Percentiles rank a stretch among this genome's conserved stretches.
Evolutionary conservation across 2,797 vertebrate species (phyloP).

Genomic region (Oreochromis mossambicus): DNA sequence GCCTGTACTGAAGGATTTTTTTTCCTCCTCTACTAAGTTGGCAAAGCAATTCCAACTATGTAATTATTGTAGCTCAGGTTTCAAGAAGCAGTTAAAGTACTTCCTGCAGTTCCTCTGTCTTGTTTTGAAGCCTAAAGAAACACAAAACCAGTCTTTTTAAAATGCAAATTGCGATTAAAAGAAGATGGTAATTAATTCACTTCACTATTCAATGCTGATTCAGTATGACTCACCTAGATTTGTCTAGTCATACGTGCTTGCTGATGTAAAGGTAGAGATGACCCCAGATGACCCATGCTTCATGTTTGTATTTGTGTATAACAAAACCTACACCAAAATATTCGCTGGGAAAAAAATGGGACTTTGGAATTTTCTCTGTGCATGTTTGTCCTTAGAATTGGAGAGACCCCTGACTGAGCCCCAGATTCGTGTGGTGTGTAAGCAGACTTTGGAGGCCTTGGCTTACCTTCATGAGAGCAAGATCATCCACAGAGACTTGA

Average conservation of each 20-base stretch:
- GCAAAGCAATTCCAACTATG: constrained; percentile 44
- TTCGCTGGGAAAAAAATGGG: not conserved
- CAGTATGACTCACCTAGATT: constrained; percentile 27
- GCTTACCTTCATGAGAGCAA: constrained; percentile 95
- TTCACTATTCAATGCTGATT: not conserved
- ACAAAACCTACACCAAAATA: not conserved
- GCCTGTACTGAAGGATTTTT: constrained; percentile 31
- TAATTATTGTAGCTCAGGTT: constrained; percentile 72
- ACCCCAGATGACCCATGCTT: not conserved
- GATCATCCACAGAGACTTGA: constrained; percentile 97
- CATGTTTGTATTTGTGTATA: not conserved
- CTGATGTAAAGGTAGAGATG: constrained; percentile 16
- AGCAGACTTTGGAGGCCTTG: constrained; percentile 92
- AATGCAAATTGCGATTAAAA: not conserved
- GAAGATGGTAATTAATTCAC: not conserved
- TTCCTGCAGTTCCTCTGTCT: constrained; percentile 41
- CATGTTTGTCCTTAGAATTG: constrained; percentile 80
- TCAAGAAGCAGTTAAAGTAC: constrained; percentile 58
- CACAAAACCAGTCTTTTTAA: not conserved
- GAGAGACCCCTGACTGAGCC: constrained; percentile 95
- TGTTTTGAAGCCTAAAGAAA: constrained; percentile 34
- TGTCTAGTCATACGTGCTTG: constrained; percentile 30
- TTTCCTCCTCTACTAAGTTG: not conserved
- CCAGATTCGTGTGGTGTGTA: constrained; percentile 97
- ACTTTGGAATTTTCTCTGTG: not conserved